Evolutionary conservation across 2,888 invertebrate genomes (phyloP).

Genomic region (Microctonus brassicae): DNA sequence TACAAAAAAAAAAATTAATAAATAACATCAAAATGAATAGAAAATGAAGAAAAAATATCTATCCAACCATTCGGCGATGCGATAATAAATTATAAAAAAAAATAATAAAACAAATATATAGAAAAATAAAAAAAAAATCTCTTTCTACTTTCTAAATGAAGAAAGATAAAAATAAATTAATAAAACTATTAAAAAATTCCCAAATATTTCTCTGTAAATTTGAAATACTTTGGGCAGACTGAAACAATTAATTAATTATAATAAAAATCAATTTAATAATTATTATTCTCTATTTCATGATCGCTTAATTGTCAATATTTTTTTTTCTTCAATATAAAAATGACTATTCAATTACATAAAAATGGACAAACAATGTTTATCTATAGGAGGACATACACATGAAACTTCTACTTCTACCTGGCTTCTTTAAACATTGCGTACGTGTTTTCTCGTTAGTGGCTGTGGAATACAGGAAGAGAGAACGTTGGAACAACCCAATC

Average conservation of each 20-base stretch:
- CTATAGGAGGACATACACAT: constrained; percentile 35
- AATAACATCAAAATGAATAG: background rate
- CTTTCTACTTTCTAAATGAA: background rate
- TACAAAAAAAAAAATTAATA: background rate
- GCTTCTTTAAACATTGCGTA: constrained; percentile 32
- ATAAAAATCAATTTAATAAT: background rate
- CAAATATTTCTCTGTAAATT: background rate
- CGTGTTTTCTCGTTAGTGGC: constrained; percentile 24
- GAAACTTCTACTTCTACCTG: constrained; percentile 17
- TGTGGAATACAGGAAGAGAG: constrained; percentile 13
- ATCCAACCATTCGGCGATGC: background rate
- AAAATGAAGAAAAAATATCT: background rate
- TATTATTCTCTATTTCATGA: background rate
- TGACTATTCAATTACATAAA: background rate
- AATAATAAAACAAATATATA: background rate
- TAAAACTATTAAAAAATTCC: background rate
- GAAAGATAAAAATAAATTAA: background rate
- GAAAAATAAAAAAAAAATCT: background rate
- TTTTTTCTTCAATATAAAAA: constrained; percentile 5
- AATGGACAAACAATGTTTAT: background rate
- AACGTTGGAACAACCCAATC: background rate
- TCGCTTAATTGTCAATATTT: constrained; percentile 6
- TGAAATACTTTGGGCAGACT: background rate
- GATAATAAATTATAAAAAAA: too few species aligned
- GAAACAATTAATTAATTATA: too few species aligned